Percentiles rank a stretch among this genome's conserved stretches.
phyloP scores from a whole-genome alignment of 2,113 vertebrate genomes.

The Recurvirostra avosetta region DNA sequence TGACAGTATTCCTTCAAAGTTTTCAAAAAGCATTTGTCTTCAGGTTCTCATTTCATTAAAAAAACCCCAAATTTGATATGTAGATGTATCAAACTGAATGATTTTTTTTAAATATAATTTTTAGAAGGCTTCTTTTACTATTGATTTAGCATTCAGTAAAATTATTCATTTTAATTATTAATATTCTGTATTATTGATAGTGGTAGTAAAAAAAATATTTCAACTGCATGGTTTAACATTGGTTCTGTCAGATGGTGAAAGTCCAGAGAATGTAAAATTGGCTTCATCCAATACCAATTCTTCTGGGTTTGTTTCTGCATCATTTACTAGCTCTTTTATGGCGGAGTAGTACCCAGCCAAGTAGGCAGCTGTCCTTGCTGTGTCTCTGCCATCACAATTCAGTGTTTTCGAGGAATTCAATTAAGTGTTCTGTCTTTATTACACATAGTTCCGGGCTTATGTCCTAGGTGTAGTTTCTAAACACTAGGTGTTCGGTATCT shows the following conservation, averaged over 20 bases:
- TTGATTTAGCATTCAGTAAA: background rate
- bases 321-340: background rate
- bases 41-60: background rate
- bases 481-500: background rate
- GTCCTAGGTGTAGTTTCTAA: background rate
- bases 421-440: background rate
- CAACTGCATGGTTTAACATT: background rate
- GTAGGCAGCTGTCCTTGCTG: background rate
- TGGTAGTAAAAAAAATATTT: background rate
- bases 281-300: background rate
- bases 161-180: background rate
- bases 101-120: background rate
- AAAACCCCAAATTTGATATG: background rate
- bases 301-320: background rate
- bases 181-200: background rate
- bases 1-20: background rate
- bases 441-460: rapidly evolving
- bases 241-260: background rate
- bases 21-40: background rate
- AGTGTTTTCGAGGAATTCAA: background rate
- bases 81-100: background rate
- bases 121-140: background rate
- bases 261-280: background rate
- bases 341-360: background rate
- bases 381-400: background rate